Base-by-base conservation (phyloP, 1,140 invertebrate species). In the Elymnias hypermnestra region DNA sequence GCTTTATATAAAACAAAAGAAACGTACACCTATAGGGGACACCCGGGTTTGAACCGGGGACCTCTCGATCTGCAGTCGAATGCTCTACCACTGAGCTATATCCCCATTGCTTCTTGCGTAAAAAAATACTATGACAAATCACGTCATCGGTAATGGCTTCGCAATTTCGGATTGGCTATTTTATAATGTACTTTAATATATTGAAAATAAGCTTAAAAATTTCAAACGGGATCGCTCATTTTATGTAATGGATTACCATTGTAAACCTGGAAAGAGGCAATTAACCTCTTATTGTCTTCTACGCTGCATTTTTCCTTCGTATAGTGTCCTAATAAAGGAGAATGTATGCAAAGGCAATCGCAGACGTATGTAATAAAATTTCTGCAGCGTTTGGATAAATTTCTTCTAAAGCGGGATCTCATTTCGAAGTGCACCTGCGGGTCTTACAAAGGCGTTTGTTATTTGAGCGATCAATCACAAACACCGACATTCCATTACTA, bases 41-140 rank as follows among this genome's bases (percentile, higher is more conserved):
- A 33, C 29, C 29, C 29, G 29, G 29, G 29, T 33, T 33, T 33
- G 29, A 33, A 33, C 29, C 29, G 29, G 29, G 29, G 29, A 33
- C 29, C 29, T 33, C 29, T 33, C 29, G 29, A 33, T 33, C 29
- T 33, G 29, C 29, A 33, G 29, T 33, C 29, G 29, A 33, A 33
- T 33, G 29, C 29, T 33, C 29, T 33, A 33, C 29, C 29, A 33
- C 29, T 33, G 29, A 33, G 29, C 29, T 33, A 33, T 33, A 33
- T 33, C 29, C 29, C 29, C 29, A 7, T 3, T 15, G 4, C 7
- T 1, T 15, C 1, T 15, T 0, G 2, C n/a, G 29, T 33, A 8
- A 6, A 33, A 33, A 33, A 7, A 15, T 15, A 2, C 13, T 2
- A 33, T 33, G 12, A 15, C 15, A 29, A 12, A 12, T 12, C 26